Conservation (phyloP, 2,888 invertebrate species). For the Archaeoteleia sp. region DNA sequence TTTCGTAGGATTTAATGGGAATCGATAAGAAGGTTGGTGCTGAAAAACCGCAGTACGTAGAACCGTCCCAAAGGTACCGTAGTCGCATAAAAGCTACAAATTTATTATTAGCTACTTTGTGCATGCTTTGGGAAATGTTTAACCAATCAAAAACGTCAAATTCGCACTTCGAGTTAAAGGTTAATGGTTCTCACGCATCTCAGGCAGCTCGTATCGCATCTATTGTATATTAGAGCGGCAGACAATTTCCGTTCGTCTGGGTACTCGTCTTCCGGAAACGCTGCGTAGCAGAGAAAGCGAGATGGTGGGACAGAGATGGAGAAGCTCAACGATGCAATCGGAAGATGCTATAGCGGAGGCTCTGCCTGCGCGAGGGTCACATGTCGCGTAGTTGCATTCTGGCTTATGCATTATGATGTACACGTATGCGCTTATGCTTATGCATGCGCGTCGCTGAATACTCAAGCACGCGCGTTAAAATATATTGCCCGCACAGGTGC, state of each 20-base stretch:
- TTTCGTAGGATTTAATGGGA: no score
- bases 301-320: slow-evolving; percentile 9
- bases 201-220: no score
- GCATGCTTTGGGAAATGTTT: no score
- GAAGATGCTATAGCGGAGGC: slow-evolving; percentile 61
- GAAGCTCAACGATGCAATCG: slow-evolving; percentile 57
- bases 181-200: no score
- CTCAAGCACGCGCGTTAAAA: slow-evolving; percentile 36
- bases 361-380: slow-evolving; percentile 21
- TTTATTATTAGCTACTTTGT: no score
- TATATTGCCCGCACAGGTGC: slow-evolving; percentile 28
- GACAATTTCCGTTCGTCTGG: slow-evolving; percentile 56
- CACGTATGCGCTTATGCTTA: slow-evolving; percentile 6
- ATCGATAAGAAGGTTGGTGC: no score
- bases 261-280: slow-evolving; percentile 58
- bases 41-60: no score
- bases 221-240: slow-evolving; percentile 5
- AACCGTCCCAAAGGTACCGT: no score
- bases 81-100: no score
- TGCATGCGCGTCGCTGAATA: slow-evolving; percentile 20
- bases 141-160: no score
- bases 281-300: background rate
- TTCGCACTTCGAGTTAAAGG: no score
- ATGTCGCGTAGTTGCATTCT: slow-evolving; percentile 1
- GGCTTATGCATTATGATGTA: slow-evolving; percentile 18